These are phyloP conservation scores for Oxyteleia sp. DNA, from an alignment of 2,888 invertebrate species.

Conservation along the genomic window DNA sequence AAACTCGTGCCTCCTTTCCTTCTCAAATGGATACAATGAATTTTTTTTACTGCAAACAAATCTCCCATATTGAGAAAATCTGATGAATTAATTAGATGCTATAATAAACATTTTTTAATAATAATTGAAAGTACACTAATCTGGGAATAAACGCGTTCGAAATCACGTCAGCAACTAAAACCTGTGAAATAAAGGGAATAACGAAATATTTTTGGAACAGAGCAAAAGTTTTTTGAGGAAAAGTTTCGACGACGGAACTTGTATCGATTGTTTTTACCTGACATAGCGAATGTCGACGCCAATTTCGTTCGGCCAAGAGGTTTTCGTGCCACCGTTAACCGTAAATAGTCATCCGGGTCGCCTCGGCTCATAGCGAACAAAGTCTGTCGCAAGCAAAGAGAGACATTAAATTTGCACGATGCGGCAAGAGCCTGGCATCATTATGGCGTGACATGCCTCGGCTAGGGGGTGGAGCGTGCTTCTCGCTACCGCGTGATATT, in stretches of 20 bases:
- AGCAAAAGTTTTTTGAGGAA: conserved; percentile 51
- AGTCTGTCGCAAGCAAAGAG: conserved; percentile 72
- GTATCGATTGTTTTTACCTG: conserved; percentile 75
- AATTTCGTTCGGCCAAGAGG: conserved; percentile 70
- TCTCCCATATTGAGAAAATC: too few relatives aligned
- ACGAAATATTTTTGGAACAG: conserved; percentile 1
- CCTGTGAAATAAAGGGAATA: too few relatives aligned
- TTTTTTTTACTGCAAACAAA: too few relatives aligned
- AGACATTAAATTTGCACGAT: conserved; percentile 78
- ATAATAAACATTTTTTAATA: too few relatives aligned
- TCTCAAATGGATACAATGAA: too few relatives aligned
- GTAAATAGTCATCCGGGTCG: conserved; percentile 72
- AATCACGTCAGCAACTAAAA: too few relatives aligned
- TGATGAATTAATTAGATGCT: too few relatives aligned
- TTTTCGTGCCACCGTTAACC: conserved; percentile 73
- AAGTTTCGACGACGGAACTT: conserved; percentile 55
- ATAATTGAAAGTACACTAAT: too few relatives aligned
- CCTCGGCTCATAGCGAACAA: conserved; percentile 71
- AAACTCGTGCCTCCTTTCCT: too few relatives aligned
- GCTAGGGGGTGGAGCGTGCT: conserved; percentile 74
- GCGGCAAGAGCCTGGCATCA: conserved; percentile 70
- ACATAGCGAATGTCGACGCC: conserved; percentile 63
- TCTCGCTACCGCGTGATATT: conserved; percentile 80
- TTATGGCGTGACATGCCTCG: conserved; percentile 80
- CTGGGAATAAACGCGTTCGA: too few relatives aligned